These are phyloP conservation scores for Tigriopus japonicus DNA, from an alignment of 1,140 invertebrate genomes.

Conservation along the genomic window DNA sequence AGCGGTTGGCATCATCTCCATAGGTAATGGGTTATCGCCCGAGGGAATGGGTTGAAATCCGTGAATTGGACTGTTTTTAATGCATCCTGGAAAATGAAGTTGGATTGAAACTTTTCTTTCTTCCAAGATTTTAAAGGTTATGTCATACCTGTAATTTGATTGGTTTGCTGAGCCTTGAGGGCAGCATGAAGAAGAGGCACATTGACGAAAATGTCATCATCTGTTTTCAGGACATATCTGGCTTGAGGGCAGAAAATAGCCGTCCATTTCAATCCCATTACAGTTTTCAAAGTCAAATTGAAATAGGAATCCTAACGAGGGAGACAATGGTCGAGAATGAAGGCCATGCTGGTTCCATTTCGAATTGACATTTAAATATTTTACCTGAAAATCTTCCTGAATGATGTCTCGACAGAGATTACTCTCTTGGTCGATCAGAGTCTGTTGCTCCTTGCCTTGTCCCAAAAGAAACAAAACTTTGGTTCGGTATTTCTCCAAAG, in stretches of 20 bases:
- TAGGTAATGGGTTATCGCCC: not conserved
- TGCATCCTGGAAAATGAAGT: not conserved
- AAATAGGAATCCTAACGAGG: constrained; percentile 15
- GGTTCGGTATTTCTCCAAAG: not conserved
- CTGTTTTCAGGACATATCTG: constrained; percentile 18
- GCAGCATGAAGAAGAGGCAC: not conserved
- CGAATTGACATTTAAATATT: not conserved
- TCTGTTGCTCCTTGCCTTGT: not conserved
- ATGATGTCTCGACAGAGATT: constrained; percentile 17
- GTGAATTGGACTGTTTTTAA: not conserved
- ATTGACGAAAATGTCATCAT: constrained; percentile 17
- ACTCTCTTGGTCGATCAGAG: constrained; percentile 8
- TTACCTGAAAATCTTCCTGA: constrained; percentile 16
- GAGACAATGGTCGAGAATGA: not conserved
- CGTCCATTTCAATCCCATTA: constrained; percentile 17
- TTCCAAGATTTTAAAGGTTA: too few relatives aligned
- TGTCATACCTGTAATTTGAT: not conserved
- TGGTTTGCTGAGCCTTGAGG: too few relatives aligned
- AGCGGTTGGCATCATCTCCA: constrained; percentile 3
- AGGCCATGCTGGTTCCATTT: not conserved
- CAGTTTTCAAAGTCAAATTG: constrained; percentile 17
- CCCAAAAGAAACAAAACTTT: constrained; percentile 3
- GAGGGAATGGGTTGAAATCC: not conserved
- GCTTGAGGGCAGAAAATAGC: constrained; percentile 13
- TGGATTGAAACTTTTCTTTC: not conserved